Percentiles rank a stretch among this genome's conserved stretches.
phyloP scores from a whole-genome alignment of 2,113 vertebrate species.

The Cephalopholis sonnerati region DNA sequence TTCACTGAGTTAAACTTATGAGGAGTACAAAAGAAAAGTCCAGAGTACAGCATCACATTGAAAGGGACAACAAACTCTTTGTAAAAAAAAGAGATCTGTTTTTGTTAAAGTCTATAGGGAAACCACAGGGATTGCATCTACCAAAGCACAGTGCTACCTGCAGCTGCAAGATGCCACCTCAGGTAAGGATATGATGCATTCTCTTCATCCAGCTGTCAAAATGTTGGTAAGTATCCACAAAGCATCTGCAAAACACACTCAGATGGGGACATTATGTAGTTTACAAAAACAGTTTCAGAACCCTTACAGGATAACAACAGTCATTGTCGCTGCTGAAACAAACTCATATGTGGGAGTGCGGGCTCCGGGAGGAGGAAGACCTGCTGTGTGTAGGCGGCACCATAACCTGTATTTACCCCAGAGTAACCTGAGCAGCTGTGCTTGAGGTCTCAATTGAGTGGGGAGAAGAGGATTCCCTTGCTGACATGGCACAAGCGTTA shows the following conservation, averaged over 20 bases:
- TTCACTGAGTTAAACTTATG: slow-evolving; percentile 26
- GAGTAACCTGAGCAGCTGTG: slow-evolving; percentile 51
- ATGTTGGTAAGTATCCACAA: slow-evolving; percentile 19
- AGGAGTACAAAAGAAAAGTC: neutral
- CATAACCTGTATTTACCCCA: slow-evolving; percentile 44
- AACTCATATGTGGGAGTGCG: neutral
- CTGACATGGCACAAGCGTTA: slow-evolving; percentile 67
- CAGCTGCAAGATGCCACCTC: slow-evolving; percentile 11
- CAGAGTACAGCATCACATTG: neutral
- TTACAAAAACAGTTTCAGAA: slow-evolving; percentile 27
- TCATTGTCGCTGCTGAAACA: slow-evolving; percentile 24
- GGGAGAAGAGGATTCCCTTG: slow-evolving; percentile 63
- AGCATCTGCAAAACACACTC: slow-evolving; percentile 9
- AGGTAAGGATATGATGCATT: slow-evolving; percentile 21
- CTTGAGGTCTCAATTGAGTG: slow-evolving; percentile 69
- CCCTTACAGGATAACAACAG: slow-evolving; percentile 13
- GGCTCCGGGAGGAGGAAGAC: slow-evolving; percentile 21
- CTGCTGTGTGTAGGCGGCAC: slow-evolving; percentile 46
- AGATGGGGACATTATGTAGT: slow-evolving; percentile 8
- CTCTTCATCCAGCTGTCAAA: slow-evolving; percentile 37
- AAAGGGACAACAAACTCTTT: neutral
- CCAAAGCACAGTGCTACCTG: slow-evolving; percentile 28
- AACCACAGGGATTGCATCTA: neutral
- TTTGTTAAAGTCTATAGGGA: neutral
- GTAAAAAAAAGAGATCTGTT: slow-evolving; percentile 2